Evolutionary conservation across 1,140 invertebrate genomes (phyloP), one percentile per base, ranked within the genome.

Genomic region (Scaptomyza pallida): DNA sequence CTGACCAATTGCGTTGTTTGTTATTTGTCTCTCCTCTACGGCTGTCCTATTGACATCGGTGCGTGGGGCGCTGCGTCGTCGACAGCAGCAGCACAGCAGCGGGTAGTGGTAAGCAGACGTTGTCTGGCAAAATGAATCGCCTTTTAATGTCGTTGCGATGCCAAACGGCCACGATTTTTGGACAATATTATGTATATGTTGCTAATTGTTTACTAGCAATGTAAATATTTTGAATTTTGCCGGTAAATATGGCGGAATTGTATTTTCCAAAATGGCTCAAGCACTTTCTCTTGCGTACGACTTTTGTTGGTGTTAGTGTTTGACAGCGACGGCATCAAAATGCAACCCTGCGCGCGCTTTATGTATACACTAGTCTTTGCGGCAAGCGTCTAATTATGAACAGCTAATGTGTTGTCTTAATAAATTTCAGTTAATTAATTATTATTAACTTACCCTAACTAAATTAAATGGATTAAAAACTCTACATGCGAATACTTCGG

Each of bases 151-250:
- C 47, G 37, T 71, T 62, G 50, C 63, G 72, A 45, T 71, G 40
- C 50, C 56, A 37, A 51, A 62, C 47, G 33, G 45, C 54, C 55
- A n/a, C 43, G 47, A 30, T 88, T 62, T 35, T 59, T 75, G 60
- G 63, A 75, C 71, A 51, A 70, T 48, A 52, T 47, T 48, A 23
- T 17, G 35, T 59, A 17, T 59, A 47, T 61, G 44, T 8, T 33
- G 65, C 40, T 55, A 56, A 69, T 37, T 48, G 63, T 70, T 89
- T 78, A 55, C 57, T 54, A 55, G 67, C 73, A 89, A 89, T 89
- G 86, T 89, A 89, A 89, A 89, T 89, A 85, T 89, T 89, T 89
- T 89, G 86, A 89, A 89, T 89, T 89, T 89, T 89, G 86, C 86
- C 86, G 86, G 86, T 89, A 89, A 89, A 89, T 86, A 89, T 89